Conservation (phyloP, 2,888 invertebrate species). For the Ligdia adustata region DNA sequence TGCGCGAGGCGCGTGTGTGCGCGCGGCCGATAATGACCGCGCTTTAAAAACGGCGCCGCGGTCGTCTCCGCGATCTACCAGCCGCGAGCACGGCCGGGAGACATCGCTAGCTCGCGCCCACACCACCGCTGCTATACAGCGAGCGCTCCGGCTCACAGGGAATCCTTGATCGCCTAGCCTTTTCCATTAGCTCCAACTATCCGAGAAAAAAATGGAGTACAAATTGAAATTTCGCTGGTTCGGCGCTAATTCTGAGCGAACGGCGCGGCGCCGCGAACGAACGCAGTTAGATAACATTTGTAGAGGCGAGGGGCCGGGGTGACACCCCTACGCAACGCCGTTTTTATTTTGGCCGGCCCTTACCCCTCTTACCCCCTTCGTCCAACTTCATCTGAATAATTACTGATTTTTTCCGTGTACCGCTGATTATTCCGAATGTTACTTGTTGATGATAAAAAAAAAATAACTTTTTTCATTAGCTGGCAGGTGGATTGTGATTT, state of each 20-base stretch:
- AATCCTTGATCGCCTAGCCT: constrained; percentile 60
- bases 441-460: constrained; percentile 82
- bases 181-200: constrained; percentile 74
- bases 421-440: constrained; percentile 84
- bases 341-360: constrained; percentile 84
- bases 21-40: constrained; percentile 73
- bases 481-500: constrained; percentile 57
- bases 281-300: constrained; percentile 84
- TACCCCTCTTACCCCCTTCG: constrained; percentile 81
- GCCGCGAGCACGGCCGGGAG: background rate
- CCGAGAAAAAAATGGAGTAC: constrained; percentile 73
- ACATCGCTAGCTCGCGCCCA: no score
- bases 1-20: constrained; percentile 61
- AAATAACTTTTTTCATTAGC: constrained; percentile 72
- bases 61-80: constrained; percentile 25
- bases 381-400: constrained; percentile 85
- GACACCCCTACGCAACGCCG: constrained; percentile 83
- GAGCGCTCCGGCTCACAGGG: constrained; percentile 44
- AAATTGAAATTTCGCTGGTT: constrained; percentile 79
- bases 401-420: constrained; percentile 84
- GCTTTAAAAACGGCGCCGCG: constrained; percentile 57
- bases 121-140: no score
- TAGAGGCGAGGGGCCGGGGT: constrained; percentile 72
- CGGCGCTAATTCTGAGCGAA: constrained; percentile 75
- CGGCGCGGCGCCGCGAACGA: constrained; percentile 72